Percentiles rank a stretch among this genome's conserved stretches.
phyloP scores from a whole-genome alignment of 1,140 invertebrate species.

The Anastrepha ludens region DNA sequence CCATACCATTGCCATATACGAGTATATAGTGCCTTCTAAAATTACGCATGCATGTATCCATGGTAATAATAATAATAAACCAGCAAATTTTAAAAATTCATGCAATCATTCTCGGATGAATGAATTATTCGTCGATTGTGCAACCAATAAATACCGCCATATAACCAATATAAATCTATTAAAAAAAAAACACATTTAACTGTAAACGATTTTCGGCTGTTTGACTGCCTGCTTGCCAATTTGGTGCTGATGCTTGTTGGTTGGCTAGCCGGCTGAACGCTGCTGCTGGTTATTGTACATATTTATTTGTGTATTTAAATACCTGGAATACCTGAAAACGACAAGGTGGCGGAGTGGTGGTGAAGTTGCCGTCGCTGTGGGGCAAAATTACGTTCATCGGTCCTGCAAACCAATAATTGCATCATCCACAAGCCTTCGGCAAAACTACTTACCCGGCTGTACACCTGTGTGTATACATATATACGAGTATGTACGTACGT shows the following conservation, averaged over 20 bases:
- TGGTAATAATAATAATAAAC: slow-evolving; percentile 5
- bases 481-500: neutral
- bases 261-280: too few species aligned
- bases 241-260: neutral
- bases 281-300: neutral
- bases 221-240: slow-evolving; percentile 29
- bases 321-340: neutral
- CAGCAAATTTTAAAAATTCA: slow-evolving; percentile 22
- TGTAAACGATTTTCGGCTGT: slow-evolving; percentile 38
- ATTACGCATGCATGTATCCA: too few species aligned
- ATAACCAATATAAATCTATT: slow-evolving; percentile 43
- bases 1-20: too few species aligned
- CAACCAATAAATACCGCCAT: slow-evolving; percentile 26
- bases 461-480: neutral
- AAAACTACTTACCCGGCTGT: neutral
- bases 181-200: slow-evolving; percentile 38
- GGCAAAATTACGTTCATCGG: neutral
- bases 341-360: neutral
- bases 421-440: neutral
- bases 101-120: slow-evolving; percentile 28
- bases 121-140: slow-evolving; percentile 16
- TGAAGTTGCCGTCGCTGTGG: neutral
- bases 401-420: neutral
- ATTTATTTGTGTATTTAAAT: slow-evolving; percentile 10
- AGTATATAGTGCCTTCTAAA: too few species aligned